A percentile compares a stretch with the other conserved stretches of the same genome.
Evolutionary conservation across 2,888 invertebrate genomes (phyloP).

Genomic region (Rhamnusium bicolor): DNA sequence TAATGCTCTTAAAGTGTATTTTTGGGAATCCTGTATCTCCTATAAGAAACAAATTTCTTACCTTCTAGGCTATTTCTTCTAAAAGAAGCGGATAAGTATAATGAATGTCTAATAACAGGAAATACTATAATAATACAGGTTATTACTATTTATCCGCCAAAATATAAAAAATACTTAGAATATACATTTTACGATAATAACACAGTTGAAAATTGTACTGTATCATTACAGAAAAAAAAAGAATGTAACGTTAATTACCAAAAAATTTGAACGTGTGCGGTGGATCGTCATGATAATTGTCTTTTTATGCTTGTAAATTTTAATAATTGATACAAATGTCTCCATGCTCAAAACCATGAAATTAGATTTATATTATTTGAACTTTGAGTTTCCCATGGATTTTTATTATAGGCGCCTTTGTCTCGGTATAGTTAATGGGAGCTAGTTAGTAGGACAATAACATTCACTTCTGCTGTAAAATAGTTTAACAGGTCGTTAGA

Average conservation of each 20-base stretch:
- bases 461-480: not conserved
- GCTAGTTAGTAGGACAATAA: not conserved
- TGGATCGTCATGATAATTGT: not conserved
- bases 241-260: not conserved
- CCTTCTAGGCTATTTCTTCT: not conserved
- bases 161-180: not conserved
- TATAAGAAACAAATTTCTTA: too few species aligned
- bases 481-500: not conserved
- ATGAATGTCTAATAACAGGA: conserved; percentile 3
- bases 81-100: not conserved
- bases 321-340: not conserved
- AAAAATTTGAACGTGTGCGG: not conserved
- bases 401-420: not conserved
- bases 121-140: not conserved
- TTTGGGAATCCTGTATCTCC: too few species aligned
- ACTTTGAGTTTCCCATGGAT: not conserved
- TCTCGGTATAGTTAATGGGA: not conserved
- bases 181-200: not conserved
- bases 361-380: conserved; percentile 12
- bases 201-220: not conserved
- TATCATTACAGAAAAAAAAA: not conserved
- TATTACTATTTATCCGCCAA: not conserved
- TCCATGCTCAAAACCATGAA: not conserved
- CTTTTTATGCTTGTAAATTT: conserved; percentile 1
- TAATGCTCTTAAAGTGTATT: too few species aligned